Conservation (phyloP, 2,888 invertebrate genomes). For the Heliconius aoede region DNA sequence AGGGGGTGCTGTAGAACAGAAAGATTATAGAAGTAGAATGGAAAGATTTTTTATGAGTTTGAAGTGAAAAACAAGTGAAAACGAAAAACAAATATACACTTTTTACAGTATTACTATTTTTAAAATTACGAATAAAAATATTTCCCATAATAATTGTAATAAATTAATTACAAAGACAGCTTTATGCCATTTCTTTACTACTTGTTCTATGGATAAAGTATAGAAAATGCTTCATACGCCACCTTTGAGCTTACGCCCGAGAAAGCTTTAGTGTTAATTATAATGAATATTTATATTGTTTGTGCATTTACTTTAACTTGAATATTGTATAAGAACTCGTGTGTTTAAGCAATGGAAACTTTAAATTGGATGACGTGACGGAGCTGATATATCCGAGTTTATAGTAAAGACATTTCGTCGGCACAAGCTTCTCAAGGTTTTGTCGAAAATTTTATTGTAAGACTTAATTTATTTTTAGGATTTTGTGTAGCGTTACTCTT, state of each 20-base stretch:
- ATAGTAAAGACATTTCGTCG: constrained; percentile 40
- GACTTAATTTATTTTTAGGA: background rate
- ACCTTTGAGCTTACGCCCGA: constrained; percentile 60
- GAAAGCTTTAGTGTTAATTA: constrained; percentile 64
- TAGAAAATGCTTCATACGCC: constrained; percentile 65
- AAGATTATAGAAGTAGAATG: constrained; percentile 1
- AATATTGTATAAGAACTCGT: constrained; percentile 50
- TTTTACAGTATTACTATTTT: background rate
- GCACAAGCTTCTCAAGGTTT: constrained; percentile 15
- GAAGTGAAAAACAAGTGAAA: background rate
- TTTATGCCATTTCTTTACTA: background rate
- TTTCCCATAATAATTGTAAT: no score
- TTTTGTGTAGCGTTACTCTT: no score
- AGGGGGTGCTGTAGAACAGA: constrained; percentile 55
- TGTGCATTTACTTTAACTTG: constrained; percentile 66
- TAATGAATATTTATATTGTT: constrained; percentile 75
- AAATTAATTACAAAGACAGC: background rate
- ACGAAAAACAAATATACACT: background rate
- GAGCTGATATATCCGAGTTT: constrained; percentile 41
- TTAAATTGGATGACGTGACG: constrained; percentile 50
- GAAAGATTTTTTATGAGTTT: no score
- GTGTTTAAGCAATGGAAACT: constrained; percentile 48
- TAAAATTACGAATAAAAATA: background rate
- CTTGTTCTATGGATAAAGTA: constrained; percentile 56
- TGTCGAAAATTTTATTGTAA: background rate